Conservation (phyloP, 2,797 vertebrate genomes). For the Nasua narica region DNA sequence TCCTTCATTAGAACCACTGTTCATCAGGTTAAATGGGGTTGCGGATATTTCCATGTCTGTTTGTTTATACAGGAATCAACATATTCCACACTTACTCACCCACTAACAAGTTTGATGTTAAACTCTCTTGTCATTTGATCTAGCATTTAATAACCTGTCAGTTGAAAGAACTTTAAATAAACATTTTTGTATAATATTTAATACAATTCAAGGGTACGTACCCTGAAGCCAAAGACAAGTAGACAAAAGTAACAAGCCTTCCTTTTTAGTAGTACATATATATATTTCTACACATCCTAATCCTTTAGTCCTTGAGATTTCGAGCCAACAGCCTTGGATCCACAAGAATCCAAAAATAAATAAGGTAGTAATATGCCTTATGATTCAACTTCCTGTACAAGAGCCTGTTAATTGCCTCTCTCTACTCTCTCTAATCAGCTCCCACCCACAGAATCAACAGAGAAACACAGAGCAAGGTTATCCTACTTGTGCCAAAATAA, state of each 20-base stretch:
- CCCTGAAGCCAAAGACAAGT: slow-evolving; percentile 76
- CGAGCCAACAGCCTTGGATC: slow-evolving; percentile 57
- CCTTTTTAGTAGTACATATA: slow-evolving; percentile 26
- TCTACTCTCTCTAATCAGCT: not conserved
- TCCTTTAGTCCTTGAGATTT: slow-evolving; percentile 77
- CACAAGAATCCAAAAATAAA: slow-evolving; percentile 62
- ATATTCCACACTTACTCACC: slow-evolving; percentile 73
- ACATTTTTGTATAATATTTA: slow-evolving; percentile 84
- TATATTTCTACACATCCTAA: slow-evolving; percentile 61
- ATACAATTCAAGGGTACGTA: slow-evolving; percentile 77
- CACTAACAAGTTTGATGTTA: slow-evolving; percentile 82
- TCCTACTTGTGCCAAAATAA: slow-evolving; percentile 36
- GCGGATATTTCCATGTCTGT: slow-evolving; percentile 67
- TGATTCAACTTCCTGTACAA: slow-evolving; percentile 49
- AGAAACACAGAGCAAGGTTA: slow-evolving; percentile 25
- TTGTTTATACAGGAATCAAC: slow-evolving; percentile 79
- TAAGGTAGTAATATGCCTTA: slow-evolving; percentile 19
- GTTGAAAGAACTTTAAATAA: slow-evolving; percentile 83
- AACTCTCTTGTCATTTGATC: slow-evolving; percentile 83
- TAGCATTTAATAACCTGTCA: slow-evolving; percentile 84
- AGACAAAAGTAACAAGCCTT: slow-evolving; percentile 33
- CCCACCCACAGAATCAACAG: slow-evolving; percentile 20
- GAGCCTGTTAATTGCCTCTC: slow-evolving; percentile 16
- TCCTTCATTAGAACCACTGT: slow-evolving; percentile 3
- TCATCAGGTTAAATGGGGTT: slow-evolving; percentile 73